Percentiles rank a stretch among this genome's conserved stretches.
Conservation (phyloP, 2,113 vertebrate species). For the Haemorhous mexicanus region DNA sequence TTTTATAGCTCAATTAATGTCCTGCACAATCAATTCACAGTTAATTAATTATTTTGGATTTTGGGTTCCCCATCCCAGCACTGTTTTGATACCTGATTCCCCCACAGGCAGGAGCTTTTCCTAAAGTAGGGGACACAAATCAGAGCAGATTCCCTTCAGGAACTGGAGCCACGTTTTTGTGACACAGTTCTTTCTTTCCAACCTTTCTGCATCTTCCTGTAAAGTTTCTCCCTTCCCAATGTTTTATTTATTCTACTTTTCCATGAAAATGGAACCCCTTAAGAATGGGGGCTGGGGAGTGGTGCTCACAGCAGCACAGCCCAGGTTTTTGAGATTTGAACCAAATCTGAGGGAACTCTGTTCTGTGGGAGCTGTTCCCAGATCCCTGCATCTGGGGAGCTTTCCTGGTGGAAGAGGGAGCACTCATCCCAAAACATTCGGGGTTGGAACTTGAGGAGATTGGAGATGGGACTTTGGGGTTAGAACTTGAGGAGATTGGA, state of each 20-base stretch:
- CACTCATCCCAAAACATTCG: not conserved
- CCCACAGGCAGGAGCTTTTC: not conserved
- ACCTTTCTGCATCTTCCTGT: not conserved
- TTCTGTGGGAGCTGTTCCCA: not conserved
- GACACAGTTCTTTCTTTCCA: not conserved
- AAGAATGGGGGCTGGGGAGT: not conserved
- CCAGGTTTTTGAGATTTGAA: not conserved
- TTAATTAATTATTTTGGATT: constrained; percentile 15
- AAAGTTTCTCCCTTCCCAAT: not conserved
- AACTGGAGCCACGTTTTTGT: rapidly evolving
- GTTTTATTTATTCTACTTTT: not conserved
- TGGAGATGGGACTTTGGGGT: too few species aligned
- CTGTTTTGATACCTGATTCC: not conserved
- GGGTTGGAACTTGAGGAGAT: not conserved
- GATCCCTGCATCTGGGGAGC: not conserved
- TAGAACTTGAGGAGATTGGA: not conserved
- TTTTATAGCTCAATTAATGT: constrained; percentile 49
- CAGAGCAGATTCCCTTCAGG: not conserved
- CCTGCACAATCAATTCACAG: constrained; percentile 27
- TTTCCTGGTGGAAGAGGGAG: not conserved
- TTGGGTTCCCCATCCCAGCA: too few species aligned
- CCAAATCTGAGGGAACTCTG: not conserved
- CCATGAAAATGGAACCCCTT: not conserved
- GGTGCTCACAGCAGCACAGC: not conserved
- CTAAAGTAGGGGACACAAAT: not conserved